Base-by-base conservation (phyloP, 2,113 vertebrate species). In the Burhinus bistriatus region DNA sequence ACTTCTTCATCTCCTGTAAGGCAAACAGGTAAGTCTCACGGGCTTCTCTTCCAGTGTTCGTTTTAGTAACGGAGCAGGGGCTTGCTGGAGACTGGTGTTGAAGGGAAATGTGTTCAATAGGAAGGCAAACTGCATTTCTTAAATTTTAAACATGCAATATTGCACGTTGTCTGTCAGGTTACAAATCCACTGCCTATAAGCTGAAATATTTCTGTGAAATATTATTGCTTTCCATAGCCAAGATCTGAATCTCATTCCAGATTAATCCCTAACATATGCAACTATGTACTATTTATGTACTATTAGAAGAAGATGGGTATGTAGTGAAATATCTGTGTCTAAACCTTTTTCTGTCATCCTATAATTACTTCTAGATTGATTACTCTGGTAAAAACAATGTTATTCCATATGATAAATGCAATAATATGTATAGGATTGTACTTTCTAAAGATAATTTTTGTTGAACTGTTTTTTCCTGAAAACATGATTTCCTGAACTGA, bases 1-100 rank as follows among this genome's bases (percentile, higher is more conserved):
- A 97, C 92, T 95, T 76, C 58, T 32, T 59, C 20, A 2, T 75
- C 62, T 45, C 59, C 68, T 66, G 30, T 40, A 61, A 94, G 80
- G 58, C 36, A 76, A 55, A 83, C 64, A 93, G 92, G 95, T 94
- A 92, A 96, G 94, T 69, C 54, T 96, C 82, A n/a, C 3, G 32
- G 64, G 51, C 52, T 92, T 95, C 54, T 92, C n/a, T 61, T 94
- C 29, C 44, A 30, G 4, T 7, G 7, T 52, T 83, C 0, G 0
- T 90, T 79, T 90, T 79, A 52, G 25, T 58, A 49, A 76, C 52
- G 90, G 55, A 71, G 29, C 38, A 73, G 76, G 72, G 89, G 62
- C 61, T 93, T 12, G 26, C 54, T 51, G 76, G 79, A 70, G 71
- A 19, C 34, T 1, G 8, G 4, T 36, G n/a, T 29, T 0, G 0